Evolutionary conservation across 92 coral and sea anemone genomes (phyloP).

Genomic region (Siderastrea radians): DNA sequence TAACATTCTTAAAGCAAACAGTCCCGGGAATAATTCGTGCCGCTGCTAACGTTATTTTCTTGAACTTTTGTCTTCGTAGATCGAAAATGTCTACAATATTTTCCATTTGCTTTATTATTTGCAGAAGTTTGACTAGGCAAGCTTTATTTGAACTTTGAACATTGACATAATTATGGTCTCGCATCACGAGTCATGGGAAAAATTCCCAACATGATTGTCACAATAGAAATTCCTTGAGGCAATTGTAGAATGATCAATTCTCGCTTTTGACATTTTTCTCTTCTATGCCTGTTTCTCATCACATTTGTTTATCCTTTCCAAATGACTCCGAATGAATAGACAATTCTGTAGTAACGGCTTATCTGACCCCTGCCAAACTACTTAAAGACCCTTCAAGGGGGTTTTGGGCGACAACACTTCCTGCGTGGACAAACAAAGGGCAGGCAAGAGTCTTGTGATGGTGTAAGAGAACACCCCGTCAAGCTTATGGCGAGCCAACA

Average conservation of each 20-base stretch:
- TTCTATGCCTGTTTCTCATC: slow-evolving; percentile 37
- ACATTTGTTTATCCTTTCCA: slow-evolving; percentile 55
- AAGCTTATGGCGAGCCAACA: slow-evolving; percentile 38
- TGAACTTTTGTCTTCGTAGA: slow-evolving; percentile 12
- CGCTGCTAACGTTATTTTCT: slow-evolving; percentile 8
- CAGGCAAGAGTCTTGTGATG: slow-evolving; percentile 52
- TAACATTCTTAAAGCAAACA: neutral
- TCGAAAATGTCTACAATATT: neutral
- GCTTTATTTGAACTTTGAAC: too few relatives aligned
- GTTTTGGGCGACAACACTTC: slow-evolving; percentile 49
- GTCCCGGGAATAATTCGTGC: neutral
- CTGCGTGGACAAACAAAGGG: slow-evolving; percentile 52
- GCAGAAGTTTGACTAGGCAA: too few relatives aligned
- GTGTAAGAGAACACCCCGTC: slow-evolving; percentile 44
- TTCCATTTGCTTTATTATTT: neutral
- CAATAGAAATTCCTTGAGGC: neutral
- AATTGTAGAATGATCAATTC: slow-evolving; percentile 3
- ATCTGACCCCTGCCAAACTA: slow-evolving; percentile 56
- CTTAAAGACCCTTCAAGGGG: slow-evolving; percentile 66
- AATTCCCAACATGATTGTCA: neutral
- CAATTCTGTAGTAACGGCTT: slow-evolving; percentile 42
- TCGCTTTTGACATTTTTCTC: slow-evolving; percentile 1
- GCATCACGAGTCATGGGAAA: neutral
- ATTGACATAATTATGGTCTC: neutral
- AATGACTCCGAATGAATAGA: slow-evolving; percentile 51